phyloP scores from a whole-genome alignment of 2,888 invertebrate species.

The Dynastes grantii region DNA sequence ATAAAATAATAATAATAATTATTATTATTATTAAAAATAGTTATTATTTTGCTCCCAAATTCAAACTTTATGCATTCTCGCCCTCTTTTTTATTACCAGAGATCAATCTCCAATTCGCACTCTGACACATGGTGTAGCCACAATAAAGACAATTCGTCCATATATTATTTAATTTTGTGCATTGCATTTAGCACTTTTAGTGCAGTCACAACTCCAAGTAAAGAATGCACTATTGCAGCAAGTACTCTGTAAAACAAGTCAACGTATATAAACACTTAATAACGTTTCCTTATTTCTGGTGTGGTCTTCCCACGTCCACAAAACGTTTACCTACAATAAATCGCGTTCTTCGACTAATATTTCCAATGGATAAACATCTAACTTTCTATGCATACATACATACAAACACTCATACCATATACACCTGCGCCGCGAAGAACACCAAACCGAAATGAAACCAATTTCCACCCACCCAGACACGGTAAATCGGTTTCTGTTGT shows the following conservation, averaged over 20 bases:
- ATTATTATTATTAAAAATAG: too few relatives aligned
- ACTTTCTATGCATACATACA: conserved; percentile 8
- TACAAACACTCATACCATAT: background rate
- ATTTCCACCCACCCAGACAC: conserved; percentile 48
- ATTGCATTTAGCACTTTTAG: background rate
- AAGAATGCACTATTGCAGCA: conserved; percentile 2
- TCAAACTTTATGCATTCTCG: too few relatives aligned
- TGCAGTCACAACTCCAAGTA: background rate
- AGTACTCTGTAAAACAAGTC: conserved; percentile 18
- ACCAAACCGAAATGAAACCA: conserved; percentile 33
- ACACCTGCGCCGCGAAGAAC: conserved; percentile 36
- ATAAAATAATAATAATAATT: too few relatives aligned
- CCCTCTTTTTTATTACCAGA: too few relatives aligned
- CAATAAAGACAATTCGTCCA: too few relatives aligned
- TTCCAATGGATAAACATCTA: conserved; percentile 49
- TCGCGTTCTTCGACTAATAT: conserved; percentile 49
- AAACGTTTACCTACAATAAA: conserved; percentile 42
- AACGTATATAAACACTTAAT: conserved; percentile 18
- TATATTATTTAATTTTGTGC: too few relatives aligned
- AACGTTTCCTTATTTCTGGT: conserved; percentile 28
- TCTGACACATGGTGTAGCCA: too few relatives aligned
- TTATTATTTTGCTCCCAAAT: too few relatives aligned
- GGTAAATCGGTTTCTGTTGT: conserved; percentile 32
- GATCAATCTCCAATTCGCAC: too few relatives aligned
- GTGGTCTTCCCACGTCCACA: conserved; percentile 48